Evolutionary conservation across 2,113 vertebrate genomes (phyloP).

Genomic region (Athene noctua): DNA sequence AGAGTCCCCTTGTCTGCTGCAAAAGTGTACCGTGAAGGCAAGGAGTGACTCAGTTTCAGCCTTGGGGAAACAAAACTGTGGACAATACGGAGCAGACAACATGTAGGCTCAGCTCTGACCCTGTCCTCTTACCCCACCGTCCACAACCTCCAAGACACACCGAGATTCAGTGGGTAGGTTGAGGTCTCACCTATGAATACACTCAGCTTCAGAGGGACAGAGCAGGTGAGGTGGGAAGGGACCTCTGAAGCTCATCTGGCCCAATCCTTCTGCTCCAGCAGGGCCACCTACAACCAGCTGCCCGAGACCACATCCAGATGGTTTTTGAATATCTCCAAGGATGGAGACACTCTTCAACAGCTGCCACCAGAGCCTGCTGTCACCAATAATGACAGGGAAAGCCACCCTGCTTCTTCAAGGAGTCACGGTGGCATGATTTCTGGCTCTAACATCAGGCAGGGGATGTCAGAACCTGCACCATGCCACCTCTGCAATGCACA

Average conservation of each 20-base stretch:
- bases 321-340: not conserved
- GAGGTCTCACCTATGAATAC: not conserved
- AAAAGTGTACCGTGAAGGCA: fast-evolving
- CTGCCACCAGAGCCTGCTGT: not conserved
- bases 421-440: not conserved
- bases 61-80: not conserved
- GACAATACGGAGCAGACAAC: not conserved
- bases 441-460: not conserved
- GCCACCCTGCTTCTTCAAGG: not conserved
- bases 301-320: not conserved
- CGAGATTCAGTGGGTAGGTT: not conserved
- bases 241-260: not conserved
- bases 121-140: not conserved
- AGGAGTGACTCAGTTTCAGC: not conserved
- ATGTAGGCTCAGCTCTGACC: not conserved
- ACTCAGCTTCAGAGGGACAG: not conserved
- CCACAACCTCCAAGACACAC: not conserved
- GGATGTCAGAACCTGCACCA: fast-evolving
- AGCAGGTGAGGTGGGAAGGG: not conserved
- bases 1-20: not conserved
- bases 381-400: not conserved
- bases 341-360: not conserved
- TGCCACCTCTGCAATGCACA: not conserved
- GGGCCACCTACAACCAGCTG: not conserved
- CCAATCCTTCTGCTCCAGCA: not conserved